Conservation (phyloP, 2,888 invertebrate species). For the Cephus runcator region DNA sequence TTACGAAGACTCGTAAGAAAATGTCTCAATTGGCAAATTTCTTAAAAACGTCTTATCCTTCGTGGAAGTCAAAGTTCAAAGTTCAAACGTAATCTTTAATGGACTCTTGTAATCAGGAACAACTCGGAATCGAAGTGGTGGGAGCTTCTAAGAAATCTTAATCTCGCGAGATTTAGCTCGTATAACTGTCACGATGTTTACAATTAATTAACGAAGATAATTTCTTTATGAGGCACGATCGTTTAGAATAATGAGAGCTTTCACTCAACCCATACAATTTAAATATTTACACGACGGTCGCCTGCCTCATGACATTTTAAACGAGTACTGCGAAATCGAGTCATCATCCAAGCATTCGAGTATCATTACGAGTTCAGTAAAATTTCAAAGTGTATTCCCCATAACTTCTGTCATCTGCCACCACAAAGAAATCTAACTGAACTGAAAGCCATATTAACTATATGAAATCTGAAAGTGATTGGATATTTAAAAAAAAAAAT, state of each 20-base stretch:
- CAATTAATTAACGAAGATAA: constrained; percentile 19
- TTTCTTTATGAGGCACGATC: constrained; percentile 9
- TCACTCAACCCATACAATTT: neutral
- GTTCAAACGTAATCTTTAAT: neutral
- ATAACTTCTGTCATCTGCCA: neutral
- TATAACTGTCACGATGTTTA: constrained; percentile 8
- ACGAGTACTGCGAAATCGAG: neutral
- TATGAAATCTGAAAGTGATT: neutral
- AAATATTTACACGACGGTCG: neutral
- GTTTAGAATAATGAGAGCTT: neutral
- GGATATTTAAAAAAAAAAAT: neutral
- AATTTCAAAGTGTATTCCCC: neutral
- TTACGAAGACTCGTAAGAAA: constrained; percentile 11
- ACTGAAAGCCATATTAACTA: neutral
- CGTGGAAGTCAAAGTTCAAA: neutral
- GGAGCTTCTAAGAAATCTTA: constrained; percentile 11
- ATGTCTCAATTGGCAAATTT: constrained; percentile 16
- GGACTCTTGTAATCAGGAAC: neutral
- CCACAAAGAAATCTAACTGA: neutral
- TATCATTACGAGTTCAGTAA: neutral
- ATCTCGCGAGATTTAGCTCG: neutral
- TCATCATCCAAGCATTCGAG: neutral
- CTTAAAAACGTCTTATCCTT: neutral
- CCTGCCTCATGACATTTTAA: neutral
- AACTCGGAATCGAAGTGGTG: neutral